Evolutionary conservation across 2,888 invertebrate species (phyloP).

Genomic region (Ichneumoninae sp.): DNA sequence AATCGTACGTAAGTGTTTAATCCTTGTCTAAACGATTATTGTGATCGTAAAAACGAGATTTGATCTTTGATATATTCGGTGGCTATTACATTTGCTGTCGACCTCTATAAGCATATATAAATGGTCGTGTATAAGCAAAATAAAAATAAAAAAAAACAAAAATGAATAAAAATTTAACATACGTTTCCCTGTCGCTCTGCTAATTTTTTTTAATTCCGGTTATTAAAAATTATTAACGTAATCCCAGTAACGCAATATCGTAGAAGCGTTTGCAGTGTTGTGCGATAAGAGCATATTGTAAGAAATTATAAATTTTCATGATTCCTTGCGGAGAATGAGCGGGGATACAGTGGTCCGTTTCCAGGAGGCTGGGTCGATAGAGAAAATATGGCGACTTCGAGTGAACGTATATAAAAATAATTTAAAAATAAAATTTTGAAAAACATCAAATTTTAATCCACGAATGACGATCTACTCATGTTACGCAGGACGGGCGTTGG

Average conservation of each 20-base stretch:
- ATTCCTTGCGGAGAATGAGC: slow-evolving; percentile 34
- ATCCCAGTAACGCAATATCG: not conserved
- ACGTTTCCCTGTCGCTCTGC: slow-evolving; percentile 9
- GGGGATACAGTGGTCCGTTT: slow-evolving; percentile 33
- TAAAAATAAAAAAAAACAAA: slow-evolving; percentile 6
- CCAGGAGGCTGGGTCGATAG: slow-evolving; percentile 66
- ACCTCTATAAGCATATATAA: slow-evolving; percentile 37
- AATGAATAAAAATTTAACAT: not conserved
- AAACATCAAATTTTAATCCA: slow-evolving; percentile 9
- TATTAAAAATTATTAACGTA: not conserved
- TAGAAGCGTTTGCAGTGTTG: slow-evolving; percentile 8
- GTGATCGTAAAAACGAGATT: slow-evolving; percentile 28
- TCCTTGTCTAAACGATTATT: slow-evolving; percentile 29
- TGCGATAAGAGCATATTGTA: slow-evolving; percentile 3
- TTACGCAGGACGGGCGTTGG: slow-evolving; percentile 66
- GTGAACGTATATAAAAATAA: slow-evolving; percentile 37
- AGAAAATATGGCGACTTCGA: slow-evolving; percentile 31
- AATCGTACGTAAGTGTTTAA: slow-evolving; percentile 42
- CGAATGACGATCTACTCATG: slow-evolving; percentile 39
- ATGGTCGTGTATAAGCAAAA: slow-evolving; percentile 26
- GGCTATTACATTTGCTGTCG: slow-evolving; percentile 50
- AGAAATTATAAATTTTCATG: slow-evolving; percentile 20
- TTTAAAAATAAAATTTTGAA: not conserved
- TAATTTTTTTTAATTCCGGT: slow-evolving; percentile 1
- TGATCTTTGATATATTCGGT: slow-evolving; percentile 45